Percentiles rank a stretch among this genome's conserved stretches.
Conservation (phyloP, 2,113 vertebrate species). For the Marmota monax region DNA sequence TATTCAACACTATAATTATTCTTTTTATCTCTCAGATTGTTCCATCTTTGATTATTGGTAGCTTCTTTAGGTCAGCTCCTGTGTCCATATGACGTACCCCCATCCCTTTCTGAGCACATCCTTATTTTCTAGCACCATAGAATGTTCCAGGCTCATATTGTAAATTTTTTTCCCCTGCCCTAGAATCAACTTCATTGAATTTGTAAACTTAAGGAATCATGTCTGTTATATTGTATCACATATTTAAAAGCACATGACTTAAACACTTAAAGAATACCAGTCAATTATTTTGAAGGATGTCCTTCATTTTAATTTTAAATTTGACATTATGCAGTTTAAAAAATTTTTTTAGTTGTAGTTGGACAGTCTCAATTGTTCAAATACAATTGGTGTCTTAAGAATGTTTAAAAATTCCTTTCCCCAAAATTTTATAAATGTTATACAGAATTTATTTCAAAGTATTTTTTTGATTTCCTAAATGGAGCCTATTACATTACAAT, state of each 20-base stretch:
- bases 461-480: constrained; percentile 14
- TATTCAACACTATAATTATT: neutral
- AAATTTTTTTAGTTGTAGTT: too few relatives aligned
- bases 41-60: neutral
- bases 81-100: neutral
- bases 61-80: neutral
- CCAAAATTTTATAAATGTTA: neutral
- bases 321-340: too few relatives aligned
- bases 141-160: neutral
- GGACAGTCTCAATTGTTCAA: neutral
- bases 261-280: constrained; percentile 18
- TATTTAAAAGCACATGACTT: neutral
- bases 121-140: neutral
- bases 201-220: neutral
- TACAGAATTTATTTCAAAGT: neutral
- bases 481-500: neutral
- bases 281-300: constrained; percentile 32
- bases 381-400: neutral
- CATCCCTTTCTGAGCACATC: neutral
- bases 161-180: neutral
- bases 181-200: neutral
- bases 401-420: neutral
- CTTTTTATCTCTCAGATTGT: constrained; percentile 33
- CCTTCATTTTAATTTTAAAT: neutral
- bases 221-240: neutral